Evolutionary conservation across 1,140 invertebrate species (phyloP).

Genomic region (Globodera rostochiensis): DNA sequence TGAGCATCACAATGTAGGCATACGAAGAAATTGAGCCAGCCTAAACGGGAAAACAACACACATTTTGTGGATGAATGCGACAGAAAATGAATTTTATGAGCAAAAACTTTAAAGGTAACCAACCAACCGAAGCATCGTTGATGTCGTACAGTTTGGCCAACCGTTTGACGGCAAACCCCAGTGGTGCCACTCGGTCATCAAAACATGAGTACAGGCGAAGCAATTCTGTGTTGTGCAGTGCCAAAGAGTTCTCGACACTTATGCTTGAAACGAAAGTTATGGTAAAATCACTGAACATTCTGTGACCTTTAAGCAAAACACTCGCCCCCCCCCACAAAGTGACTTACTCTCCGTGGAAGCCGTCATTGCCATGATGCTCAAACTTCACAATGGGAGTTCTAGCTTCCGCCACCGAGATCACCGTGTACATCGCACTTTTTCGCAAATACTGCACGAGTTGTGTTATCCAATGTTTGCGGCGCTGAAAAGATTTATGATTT

Average conservation of each 20-base stretch:
- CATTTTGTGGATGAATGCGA: neutral
- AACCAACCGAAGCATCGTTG: constrained; percentile 27
- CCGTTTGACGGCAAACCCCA: constrained; percentile 32
- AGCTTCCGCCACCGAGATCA: constrained; percentile 1
- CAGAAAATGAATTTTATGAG: too few relatives aligned
- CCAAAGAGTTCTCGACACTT: constrained; percentile 16
- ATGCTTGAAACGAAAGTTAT: neutral
- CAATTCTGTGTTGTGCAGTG: constrained; percentile 31
- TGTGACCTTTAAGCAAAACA: neutral
- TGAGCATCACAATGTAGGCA: constrained; percentile 35
- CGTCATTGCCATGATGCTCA: neutral
- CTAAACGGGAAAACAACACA: neutral
- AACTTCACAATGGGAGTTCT: constrained; percentile 32
- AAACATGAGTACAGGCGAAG: constrained; percentile 20
- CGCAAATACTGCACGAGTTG: neutral
- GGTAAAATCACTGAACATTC: neutral
- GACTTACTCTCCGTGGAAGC: constrained; percentile 18
- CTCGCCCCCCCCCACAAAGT: neutral
- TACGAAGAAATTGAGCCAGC: constrained; percentile 13
- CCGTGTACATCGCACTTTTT: neutral
- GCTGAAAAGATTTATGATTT: constrained; percentile 7
- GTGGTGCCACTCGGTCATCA: constrained; percentile 30
- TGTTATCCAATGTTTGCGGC: neutral
- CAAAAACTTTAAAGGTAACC: neutral
- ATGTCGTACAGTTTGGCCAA: constrained; percentile 22